Conservation (phyloP, 2,888 invertebrate species). For the Tetragonula carbonaria region DNA sequence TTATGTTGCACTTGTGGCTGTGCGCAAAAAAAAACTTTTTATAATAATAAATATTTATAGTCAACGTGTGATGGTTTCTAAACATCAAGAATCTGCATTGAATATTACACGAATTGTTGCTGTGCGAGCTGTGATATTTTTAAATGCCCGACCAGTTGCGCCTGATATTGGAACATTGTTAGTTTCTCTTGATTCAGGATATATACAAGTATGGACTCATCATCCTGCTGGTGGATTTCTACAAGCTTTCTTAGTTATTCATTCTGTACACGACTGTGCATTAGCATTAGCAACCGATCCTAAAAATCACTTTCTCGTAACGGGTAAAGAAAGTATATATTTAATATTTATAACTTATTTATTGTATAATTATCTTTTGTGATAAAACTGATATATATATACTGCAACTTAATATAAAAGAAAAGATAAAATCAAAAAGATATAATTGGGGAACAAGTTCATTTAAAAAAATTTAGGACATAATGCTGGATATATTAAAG, state of each 20-base stretch:
- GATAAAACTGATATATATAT: background rate
- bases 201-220: constrained; percentile 92
- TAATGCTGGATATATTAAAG: constrained; percentile 91
- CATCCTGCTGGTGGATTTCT: constrained; percentile 90
- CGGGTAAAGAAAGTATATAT: constrained; percentile 84
- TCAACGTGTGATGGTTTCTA: constrained; percentile 7
- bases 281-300: constrained; percentile 89
- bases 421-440: background rate
- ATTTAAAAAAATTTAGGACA: constrained; percentile 79
- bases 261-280: constrained; percentile 88
- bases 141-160: constrained; percentile 86
- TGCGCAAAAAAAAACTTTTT: background rate
- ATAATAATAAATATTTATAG: constrained; percentile 10
- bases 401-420: background rate
- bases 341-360: constrained; percentile 7
- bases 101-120: constrained; percentile 84
- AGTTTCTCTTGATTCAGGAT: constrained; percentile 90
- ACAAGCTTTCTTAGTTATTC: constrained; percentile 89
- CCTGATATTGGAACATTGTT: constrained; percentile 88
- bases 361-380: background rate
- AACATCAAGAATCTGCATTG: constrained; percentile 67
- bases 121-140: constrained; percentile 88
- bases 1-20: background rate
- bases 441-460: background rate
- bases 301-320: constrained; percentile 89